These are phyloP conservation scores for Calyptomena viridis DNA, from an alignment of 2,113 vertebrate genomes.

Conservation along the genomic window DNA sequence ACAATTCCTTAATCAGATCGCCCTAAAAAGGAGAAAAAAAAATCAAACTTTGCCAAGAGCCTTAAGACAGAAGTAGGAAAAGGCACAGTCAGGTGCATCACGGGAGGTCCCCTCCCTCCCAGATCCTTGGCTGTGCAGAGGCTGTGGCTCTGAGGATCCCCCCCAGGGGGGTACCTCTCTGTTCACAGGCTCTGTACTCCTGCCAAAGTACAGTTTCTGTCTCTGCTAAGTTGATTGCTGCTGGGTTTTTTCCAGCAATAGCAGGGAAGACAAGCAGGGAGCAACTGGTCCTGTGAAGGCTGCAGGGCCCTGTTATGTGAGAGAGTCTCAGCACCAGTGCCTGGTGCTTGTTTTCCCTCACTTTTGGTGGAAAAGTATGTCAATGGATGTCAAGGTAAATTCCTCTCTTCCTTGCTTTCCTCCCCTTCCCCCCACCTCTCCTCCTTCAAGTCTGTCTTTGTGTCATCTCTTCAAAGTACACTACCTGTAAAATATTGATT, in stretches of 20 bases:
- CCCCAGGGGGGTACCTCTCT: not conserved
- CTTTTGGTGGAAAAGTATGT: conserved; percentile 70
- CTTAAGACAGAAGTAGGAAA: not conserved
- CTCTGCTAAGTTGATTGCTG: not conserved
- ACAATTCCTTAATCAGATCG: not conserved
- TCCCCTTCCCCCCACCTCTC: conserved; percentile 12
- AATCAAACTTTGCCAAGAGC: not conserved
- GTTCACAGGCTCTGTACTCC: not conserved
- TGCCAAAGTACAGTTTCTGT: not conserved
- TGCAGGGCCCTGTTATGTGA: not conserved
- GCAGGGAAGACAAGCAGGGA: conserved; percentile 24
- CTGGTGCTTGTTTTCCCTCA: conserved; percentile 57
- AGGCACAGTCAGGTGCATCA: not conserved
- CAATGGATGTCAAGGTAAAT: conserved; percentile 74
- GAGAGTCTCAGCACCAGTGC: not conserved
- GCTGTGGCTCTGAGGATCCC: not conserved
- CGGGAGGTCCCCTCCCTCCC: not conserved
- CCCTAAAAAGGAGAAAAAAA: not conserved
- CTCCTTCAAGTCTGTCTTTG: conserved; percentile 73
- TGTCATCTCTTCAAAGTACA: conserved; percentile 82
- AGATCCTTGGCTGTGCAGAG: not conserved
- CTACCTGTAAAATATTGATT: conserved; percentile 87
- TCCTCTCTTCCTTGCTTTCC: conserved; percentile 43
- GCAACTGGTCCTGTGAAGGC: conserved; percentile 48
- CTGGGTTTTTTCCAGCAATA: not conserved